A percentile compares a stretch with the other conserved stretches of the same genome.
phyloP scores from a whole-genome alignment of 2,113 vertebrate genomes.

The Asarcornis scutulata region DNA sequence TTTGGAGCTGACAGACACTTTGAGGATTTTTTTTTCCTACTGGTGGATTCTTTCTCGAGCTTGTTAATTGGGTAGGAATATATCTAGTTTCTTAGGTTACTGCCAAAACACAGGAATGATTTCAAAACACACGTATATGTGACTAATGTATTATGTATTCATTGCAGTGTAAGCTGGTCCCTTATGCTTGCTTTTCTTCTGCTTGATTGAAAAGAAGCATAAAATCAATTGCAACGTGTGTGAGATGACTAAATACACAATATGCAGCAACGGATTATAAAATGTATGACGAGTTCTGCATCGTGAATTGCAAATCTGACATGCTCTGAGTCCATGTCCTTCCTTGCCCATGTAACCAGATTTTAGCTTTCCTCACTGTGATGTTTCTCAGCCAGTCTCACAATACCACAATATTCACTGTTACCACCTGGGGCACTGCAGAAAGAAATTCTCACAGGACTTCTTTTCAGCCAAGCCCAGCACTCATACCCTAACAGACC shows the following conservation, averaged over 20 bases:
- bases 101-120: background rate
- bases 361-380: background rate
- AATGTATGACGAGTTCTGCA: background rate
- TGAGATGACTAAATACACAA: background rate
- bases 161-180: background rate
- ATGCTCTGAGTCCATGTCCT: background rate
- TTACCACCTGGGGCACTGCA: background rate
- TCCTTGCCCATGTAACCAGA: background rate
- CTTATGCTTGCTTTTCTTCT: background rate
- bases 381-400: background rate
- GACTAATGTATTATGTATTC: slow-evolving; percentile 2
- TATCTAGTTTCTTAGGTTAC: slow-evolving; percentile 2
- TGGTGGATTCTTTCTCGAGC: background rate
- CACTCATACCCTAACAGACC: background rate
- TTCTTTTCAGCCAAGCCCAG: background rate
- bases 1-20: background rate
- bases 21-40: background rate
- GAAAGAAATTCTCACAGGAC: background rate
- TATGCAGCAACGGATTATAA: background rate
- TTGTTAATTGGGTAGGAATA: background rate
- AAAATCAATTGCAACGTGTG: background rate
- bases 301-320: background rate
- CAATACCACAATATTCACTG: background rate
- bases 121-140: background rate
- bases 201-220: background rate